Conservation (phyloP, 2,888 invertebrate species). For the Lathronympha strigana region DNA sequence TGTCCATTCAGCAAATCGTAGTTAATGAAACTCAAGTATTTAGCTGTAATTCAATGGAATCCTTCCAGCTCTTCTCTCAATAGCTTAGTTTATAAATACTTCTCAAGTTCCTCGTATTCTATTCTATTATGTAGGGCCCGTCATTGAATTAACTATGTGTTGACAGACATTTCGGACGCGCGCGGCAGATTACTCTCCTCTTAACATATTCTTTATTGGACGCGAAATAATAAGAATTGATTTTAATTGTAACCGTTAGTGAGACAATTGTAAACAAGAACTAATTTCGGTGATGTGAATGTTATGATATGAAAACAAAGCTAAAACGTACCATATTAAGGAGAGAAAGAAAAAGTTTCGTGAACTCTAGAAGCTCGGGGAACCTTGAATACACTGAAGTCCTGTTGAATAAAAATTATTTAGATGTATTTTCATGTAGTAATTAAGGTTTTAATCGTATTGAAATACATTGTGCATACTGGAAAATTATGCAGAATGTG, state of each 20-base stretch:
- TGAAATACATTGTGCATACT: background rate
- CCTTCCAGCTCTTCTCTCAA: constrained; percentile 19
- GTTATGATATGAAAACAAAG: background rate
- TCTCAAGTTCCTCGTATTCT: constrained; percentile 27
- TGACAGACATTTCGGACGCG: constrained; percentile 53
- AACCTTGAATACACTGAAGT: too few relatives aligned
- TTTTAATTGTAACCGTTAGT: constrained; percentile 55
- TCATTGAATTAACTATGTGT: constrained; percentile 38
- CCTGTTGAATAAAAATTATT: too few relatives aligned
- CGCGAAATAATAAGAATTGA: constrained; percentile 60
- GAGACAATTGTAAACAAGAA: constrained; percentile 13
- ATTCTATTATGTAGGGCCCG: constrained; percentile 36
- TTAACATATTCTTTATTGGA: constrained; percentile 49
- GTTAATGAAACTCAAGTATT: constrained; percentile 30
- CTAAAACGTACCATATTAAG: background rate
- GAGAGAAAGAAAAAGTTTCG: background rate
- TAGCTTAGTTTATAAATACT: constrained; percentile 36
- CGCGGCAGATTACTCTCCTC: constrained; percentile 45
- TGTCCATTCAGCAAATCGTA: constrained; percentile 49
- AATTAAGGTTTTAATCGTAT: background rate
- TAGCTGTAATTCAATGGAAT: constrained; percentile 28
- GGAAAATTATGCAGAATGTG: constrained; percentile 45
- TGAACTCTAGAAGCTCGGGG: background rate
- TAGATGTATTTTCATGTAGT: too few relatives aligned
- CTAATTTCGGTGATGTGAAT: background rate